Conservation (phyloP, 2,888 invertebrate genomes). For the Chrysina gloriosa region DNA sequence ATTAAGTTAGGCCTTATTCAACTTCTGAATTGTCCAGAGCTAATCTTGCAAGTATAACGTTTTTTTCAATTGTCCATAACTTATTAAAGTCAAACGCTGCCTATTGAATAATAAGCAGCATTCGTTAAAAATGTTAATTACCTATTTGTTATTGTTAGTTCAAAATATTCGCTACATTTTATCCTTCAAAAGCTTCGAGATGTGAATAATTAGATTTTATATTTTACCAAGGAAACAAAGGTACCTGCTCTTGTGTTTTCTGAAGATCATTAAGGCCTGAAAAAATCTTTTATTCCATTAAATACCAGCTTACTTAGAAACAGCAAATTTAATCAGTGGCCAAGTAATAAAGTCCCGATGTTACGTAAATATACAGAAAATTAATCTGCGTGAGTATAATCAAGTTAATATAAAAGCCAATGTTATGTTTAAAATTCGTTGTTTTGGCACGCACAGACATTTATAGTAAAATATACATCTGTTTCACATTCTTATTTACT, state of each 20-base stretch:
- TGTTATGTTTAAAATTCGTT: too few relatives aligned
- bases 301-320: not conserved
- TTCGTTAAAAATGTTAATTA: too few relatives aligned
- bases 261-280: not conserved
- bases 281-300: slow-evolving; percentile 2
- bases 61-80: too few relatives aligned
- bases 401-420: too few relatives aligned
- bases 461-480: too few relatives aligned
- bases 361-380: not conserved
- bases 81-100: too few relatives aligned
- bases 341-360: not conserved
- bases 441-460: too few relatives aligned
- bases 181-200: not conserved
- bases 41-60: not conserved
- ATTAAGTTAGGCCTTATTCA: slow-evolving; percentile 36
- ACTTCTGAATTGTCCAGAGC: slow-evolving; percentile 27
- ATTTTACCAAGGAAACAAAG: not conserved
- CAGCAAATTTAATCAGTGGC: not conserved
- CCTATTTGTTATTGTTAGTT: not conserved
- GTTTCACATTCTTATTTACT: too few relatives aligned
- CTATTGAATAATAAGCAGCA: too few relatives aligned
- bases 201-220: slow-evolving; percentile 12
- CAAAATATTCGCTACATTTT: not conserved
- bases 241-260: not conserved
- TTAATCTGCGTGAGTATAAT: too few relatives aligned